Evolutionary conservation across 92 coral and sea anemone genomes (phyloP), one percentile per base, ranked within the genome.

Genomic region (Epizoanthus rinbou): DNA sequence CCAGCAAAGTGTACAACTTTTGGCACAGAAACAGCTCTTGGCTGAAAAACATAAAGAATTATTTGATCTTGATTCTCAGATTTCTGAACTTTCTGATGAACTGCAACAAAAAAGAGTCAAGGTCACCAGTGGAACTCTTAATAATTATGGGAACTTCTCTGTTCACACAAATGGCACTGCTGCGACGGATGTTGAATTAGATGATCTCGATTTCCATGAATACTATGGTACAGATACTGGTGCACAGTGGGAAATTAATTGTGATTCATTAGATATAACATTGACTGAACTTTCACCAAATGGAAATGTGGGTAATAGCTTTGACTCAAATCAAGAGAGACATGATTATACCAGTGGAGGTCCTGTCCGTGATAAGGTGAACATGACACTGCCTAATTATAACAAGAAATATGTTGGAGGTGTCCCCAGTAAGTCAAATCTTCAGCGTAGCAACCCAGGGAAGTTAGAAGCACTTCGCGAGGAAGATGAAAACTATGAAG

Each of bases 21-120:
- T 89, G 82, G 90, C 94, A 10, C 98, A 93, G 28, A 93, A 93
- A 58, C 92, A 93, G 35, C 98, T 93, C 21, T 87, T 93, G 23
- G 98, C 98, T 1, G 98, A 91, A 66, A 93, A 93, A 52, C 95
- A 93, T 87, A 91, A 93, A 73, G 95, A 89, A 76, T 75, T 93
- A 6, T 91, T 91, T 37, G 95, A 89, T 13, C 90, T 93, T 23
- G 98, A 93, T 54, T 83, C 95, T 50, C 98, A 91, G 69, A 90
- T 93, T 64, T 92, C 85, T 64, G 86, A 82, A 37, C 84, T 91
- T 23, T 81, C 90, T 3, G 84, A 82, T 62, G 91, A 91, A 33
- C 79, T 93, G 10, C 84, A 80, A 28, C 76, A 62, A 21, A 91
- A 82, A 75, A 87, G 79, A 65, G 58, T 87, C 43, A 62, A 62